Conservation (phyloP, 2,113 vertebrate species). For the Tupaia chinensis region DNA sequence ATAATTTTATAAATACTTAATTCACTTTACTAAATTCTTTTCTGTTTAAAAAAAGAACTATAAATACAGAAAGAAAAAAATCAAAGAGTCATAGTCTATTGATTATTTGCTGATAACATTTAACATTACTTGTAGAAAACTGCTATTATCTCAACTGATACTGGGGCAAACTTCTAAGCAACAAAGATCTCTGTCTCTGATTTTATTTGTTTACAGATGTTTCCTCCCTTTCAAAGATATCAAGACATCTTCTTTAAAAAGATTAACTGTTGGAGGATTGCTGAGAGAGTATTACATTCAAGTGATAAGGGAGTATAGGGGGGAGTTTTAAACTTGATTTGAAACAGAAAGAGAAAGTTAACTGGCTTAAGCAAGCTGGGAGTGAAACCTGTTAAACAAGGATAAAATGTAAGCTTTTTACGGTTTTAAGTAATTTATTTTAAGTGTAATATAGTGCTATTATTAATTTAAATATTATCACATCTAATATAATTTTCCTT, state of each 20-base stretch:
- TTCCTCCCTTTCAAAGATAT: conserved; percentile 37
- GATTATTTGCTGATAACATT: conserved; percentile 47
- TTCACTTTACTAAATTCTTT: background rate
- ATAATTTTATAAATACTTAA: background rate
- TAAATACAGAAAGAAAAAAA: background rate
- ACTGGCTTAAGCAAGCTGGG: conserved; percentile 48
- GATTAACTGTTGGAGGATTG: background rate
- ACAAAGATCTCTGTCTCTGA: background rate
- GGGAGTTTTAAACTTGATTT: background rate
- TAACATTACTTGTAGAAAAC: conserved; percentile 19
- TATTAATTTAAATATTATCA: conserved; percentile 3
- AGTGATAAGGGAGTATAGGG: conserved; percentile 36
- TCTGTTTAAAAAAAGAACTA: background rate
- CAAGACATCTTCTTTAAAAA: conserved; percentile 40
- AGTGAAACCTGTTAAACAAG: background rate
- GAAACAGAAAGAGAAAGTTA: background rate
- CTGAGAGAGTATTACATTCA: conserved; percentile 18
- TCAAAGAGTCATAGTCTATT: background rate
- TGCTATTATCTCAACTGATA: background rate
- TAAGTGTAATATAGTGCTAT: background rate
- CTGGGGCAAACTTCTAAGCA: background rate
- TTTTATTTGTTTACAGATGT: conserved; percentile 46
- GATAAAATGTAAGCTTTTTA: background rate
- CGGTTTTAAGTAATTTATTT: background rate
- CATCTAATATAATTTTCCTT: background rate